phyloP scores from a whole-genome alignment of 2,113 vertebrate genomes.

The Chlorocebus sabaeus region DNA sequence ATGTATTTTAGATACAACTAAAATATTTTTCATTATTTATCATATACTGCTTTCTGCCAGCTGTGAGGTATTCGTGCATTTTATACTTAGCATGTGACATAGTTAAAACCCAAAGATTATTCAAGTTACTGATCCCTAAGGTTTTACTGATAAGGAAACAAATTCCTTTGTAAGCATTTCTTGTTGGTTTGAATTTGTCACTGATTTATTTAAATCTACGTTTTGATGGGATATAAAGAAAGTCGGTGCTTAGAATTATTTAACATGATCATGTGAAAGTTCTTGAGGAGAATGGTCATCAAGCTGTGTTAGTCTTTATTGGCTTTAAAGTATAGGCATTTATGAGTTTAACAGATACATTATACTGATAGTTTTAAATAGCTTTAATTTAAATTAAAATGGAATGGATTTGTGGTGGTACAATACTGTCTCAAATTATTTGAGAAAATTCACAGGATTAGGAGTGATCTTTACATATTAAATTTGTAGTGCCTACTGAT shows the following conservation, averaged over 20 bases:
- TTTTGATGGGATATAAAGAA: neutral
- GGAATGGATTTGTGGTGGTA: neutral
- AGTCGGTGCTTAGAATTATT: neutral
- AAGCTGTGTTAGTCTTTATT: neutral
- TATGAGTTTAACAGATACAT: neutral
- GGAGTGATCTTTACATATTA: neutral
- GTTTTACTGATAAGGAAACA: neutral
- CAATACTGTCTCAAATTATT: neutral
- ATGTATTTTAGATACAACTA: neutral
- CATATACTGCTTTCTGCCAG: neutral
- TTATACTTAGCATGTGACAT: neutral
- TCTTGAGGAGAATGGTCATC: neutral
- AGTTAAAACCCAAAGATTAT: neutral
- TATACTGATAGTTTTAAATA: neutral
- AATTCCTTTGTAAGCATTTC: neutral
- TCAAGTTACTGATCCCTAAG: neutral
- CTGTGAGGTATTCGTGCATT: neutral
- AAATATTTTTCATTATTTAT: neutral
- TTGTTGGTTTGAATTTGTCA: neutral
- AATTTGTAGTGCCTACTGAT: neutral
- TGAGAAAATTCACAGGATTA: neutral
- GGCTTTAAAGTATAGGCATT: neutral
- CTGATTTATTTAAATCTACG: neutral
- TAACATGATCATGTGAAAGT: neutral
- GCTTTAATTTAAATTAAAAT: neutral